These are phyloP conservation scores for Plagodis dolabraria DNA, from an alignment of 2,888 invertebrate genomes.

Conservation along the genomic window DNA sequence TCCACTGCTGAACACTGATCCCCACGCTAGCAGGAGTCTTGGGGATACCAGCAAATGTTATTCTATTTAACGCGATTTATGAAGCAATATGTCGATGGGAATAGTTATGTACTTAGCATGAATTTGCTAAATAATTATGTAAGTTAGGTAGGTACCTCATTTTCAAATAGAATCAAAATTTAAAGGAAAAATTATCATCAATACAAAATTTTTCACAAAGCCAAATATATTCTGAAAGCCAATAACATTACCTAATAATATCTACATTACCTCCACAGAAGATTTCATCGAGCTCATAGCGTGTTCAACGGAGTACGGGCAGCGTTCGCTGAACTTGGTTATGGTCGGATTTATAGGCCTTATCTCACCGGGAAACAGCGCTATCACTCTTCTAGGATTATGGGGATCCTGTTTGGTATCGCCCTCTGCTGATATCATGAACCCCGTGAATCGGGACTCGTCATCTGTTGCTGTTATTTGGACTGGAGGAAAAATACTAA, in stretches of 20 bases:
- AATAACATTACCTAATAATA: not conserved
- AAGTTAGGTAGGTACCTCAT: too few species aligned
- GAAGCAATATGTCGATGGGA: too few species aligned
- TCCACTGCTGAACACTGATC: too few species aligned
- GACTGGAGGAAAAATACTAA: slow-evolving; percentile 46
- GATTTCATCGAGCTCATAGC: slow-evolving; percentile 58
- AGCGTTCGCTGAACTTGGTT: slow-evolving; percentile 71
- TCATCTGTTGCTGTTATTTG: slow-evolving; percentile 65
- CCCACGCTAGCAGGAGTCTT: too few species aligned
- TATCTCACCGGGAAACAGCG: slow-evolving; percentile 64
- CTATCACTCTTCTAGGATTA: slow-evolving; percentile 61
- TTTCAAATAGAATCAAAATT: too few species aligned
- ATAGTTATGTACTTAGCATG: too few species aligned
- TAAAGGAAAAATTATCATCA: not conserved
- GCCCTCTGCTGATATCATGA: slow-evolving; percentile 76
- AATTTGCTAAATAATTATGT: too few species aligned
- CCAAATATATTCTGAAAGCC: too few species aligned
- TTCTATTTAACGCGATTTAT: too few species aligned
- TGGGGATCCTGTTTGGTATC: slow-evolving; percentile 64
- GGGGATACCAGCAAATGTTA: too few species aligned
- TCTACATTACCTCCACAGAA: slow-evolving; percentile 59
- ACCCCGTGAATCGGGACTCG: slow-evolving; percentile 63
- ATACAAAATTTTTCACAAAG: not conserved
- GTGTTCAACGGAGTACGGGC: slow-evolving; percentile 71
- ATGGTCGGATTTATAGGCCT: slow-evolving; percentile 54